A percentile compares a stretch with the other conserved stretches of the same genome.
Conservation (phyloP, 2,888 invertebrate species). For the Agrochola circellaris region DNA sequence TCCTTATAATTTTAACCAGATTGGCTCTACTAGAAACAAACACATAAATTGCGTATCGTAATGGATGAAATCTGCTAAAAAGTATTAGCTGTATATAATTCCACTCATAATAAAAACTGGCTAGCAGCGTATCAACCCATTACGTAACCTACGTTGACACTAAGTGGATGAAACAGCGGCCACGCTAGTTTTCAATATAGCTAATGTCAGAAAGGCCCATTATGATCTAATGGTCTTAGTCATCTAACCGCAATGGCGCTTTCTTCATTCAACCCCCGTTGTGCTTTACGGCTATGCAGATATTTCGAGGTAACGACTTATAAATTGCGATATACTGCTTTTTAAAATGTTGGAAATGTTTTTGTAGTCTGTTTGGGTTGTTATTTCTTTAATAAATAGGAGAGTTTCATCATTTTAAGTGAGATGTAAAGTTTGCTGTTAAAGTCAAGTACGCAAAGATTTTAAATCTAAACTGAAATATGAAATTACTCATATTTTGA, state of each 20-base stretch:
- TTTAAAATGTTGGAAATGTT: conserved; percentile 44
- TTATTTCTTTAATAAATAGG: conserved; percentile 22
- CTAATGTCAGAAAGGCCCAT: conserved; percentile 67
- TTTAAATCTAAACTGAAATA: conserved; percentile 6
- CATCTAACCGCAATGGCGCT: conserved; percentile 84
- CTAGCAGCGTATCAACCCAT: conserved; percentile 22
- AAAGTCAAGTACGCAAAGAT: neutral
- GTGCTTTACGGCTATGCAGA: conserved; percentile 69
- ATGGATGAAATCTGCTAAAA: neutral
- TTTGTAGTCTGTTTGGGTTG: conserved; percentile 11
- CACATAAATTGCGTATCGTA: neutral
- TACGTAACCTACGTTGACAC: conserved; percentile 60
- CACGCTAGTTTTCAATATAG: conserved; percentile 68
- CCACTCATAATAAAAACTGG: conserved; percentile 28
- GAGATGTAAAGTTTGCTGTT: conserved; percentile 9
- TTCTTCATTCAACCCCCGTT: conserved; percentile 69
- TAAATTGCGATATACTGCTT: conserved; percentile 44
- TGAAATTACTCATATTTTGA: neutral
- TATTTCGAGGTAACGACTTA: conserved; percentile 65
- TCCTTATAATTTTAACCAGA: neutral
- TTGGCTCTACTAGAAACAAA: neutral
- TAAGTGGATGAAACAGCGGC: conserved; percentile 65
- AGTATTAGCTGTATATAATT: neutral
- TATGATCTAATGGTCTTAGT: conserved; percentile 78
- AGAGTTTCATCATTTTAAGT: conserved; percentile 29